These are phyloP conservation scores for Atherix ibis DNA, from an alignment of 2,888 invertebrate genomes.

Conservation along the genomic window DNA sequence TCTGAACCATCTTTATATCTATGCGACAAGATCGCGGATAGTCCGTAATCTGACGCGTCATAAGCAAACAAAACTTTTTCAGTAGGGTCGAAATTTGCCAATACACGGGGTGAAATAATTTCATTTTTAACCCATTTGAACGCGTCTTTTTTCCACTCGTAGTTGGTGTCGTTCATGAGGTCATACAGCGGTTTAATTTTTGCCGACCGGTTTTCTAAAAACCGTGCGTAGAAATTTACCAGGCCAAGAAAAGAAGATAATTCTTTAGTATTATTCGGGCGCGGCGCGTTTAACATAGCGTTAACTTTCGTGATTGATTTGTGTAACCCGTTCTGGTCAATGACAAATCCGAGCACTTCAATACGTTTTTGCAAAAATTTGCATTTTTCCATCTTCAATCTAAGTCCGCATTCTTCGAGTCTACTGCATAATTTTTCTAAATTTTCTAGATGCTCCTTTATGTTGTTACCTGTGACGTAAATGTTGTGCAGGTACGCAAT, in stretches of 20 bases:
- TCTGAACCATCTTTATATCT: constrained; percentile 8
- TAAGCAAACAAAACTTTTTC: constrained; percentile 10
- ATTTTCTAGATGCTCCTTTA: constrained; percentile 14
- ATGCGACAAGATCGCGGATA: constrained; percentile 7
- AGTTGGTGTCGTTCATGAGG: constrained; percentile 12
- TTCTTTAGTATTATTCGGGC: constrained; percentile 12
- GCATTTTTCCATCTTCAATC: constrained; percentile 15
- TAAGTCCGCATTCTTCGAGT: constrained; percentile 16
- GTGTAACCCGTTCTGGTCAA: constrained; percentile 19
- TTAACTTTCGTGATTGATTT: constrained; percentile 17
- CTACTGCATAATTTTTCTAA: constrained; percentile 15
- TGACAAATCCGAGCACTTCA: constrained; percentile 17
- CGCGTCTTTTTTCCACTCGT: constrained; percentile 13
- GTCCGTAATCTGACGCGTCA: constrained; percentile 12
- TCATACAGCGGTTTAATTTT: constrained; percentile 8
- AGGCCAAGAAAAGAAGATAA: constrained; percentile 13
- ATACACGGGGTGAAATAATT: neutral
- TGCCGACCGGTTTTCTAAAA: constrained; percentile 6
- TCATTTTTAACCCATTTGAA: constrained; percentile 12
- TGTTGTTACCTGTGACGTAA: constrained; percentile 15
- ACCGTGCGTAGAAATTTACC: constrained; percentile 11
- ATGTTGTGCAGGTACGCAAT: constrained; percentile 20
- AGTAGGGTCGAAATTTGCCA: constrained; percentile 12
- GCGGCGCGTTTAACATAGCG: constrained; percentile 14
- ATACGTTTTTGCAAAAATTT: constrained; percentile 16